Evolutionary conservation across 1,140 invertebrate species (phyloP), one percentile per base, ranked within the genome.

Genomic region (Drosophila nebulosa): DNA sequence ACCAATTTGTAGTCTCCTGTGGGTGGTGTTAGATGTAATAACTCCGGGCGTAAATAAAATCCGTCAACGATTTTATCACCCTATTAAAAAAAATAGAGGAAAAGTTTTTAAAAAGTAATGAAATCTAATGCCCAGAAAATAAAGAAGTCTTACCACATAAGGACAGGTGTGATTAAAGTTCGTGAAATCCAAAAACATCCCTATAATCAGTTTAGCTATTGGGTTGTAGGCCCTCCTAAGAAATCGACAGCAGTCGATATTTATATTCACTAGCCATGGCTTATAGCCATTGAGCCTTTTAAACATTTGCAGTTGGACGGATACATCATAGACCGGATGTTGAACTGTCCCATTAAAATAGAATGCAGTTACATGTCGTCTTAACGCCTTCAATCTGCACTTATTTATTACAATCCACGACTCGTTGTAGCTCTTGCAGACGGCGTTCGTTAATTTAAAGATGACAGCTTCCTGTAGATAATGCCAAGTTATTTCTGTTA

Each of bases 121-220:
- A 10, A 30, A 30, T 27, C 6, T 7, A 7, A 30, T 30, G 27
- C 6, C n/a, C n/a, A 1, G 0, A 30, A 30, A 30, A 30, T 30
- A 30, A 30, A 30, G 6, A 30, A 30, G 6, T 10, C 12, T 53
- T 27, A 30, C 52, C 26, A 53, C n/a, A 27, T 53, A 53, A 1
- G 53, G 53, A 56, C 53, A 56, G 1, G 53, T 18, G 10, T 56
- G 53, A 56, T 35, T 56, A 21, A 56, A 56, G 24, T 56, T 56
- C 7, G 53, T 32, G 4, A 56, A 56, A 16, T 56, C 53, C 10
- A 9, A 9, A 32, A 56, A 18, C 16, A 56, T 35, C 6, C 4
- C 26, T n/a, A n/a, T n/a, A 18, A 35, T 9, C 5, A 56, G 1
- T 16, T 9, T 56, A 5, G 16, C 53, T 12, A 12, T 24, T 10